Evolutionary conservation across 2,888 invertebrate species (phyloP).

Genomic region (Pristionchus mayeri): DNA sequence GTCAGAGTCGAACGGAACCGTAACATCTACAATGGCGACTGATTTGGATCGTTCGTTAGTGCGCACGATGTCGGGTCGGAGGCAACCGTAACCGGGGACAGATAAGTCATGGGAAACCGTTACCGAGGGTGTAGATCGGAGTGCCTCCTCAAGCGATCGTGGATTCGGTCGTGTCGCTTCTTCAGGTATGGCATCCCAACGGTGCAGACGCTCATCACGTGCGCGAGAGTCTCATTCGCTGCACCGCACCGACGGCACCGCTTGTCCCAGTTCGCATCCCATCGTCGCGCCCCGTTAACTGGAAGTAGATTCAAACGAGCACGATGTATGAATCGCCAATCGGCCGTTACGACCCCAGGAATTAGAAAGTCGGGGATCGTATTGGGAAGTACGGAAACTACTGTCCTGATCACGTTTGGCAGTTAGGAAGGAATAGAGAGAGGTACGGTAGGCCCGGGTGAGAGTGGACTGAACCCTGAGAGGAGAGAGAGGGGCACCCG

Average conservation of each 20-base stretch:
- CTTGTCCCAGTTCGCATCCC: neutral
- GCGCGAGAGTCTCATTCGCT: neutral
- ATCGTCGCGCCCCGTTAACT: neutral
- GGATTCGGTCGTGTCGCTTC: neutral
- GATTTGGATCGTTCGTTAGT: neutral
- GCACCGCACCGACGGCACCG: neutral
- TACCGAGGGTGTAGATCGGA: neutral
- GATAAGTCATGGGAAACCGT: neutral
- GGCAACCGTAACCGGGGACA: neutral
- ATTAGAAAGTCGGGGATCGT: neutral
- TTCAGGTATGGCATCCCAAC: neutral
- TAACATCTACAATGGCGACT: neutral
- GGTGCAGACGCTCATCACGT: neutral
- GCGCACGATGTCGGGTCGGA: neutral
- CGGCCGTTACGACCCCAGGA: neutral
- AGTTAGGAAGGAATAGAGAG: neutral
- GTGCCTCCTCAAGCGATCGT: neutral
- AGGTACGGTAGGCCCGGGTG: neutral
- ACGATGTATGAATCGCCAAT: slow-evolving; percentile 1
- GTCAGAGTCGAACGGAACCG: neutral
- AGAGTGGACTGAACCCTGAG: neutral
- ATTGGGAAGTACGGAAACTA: neutral
- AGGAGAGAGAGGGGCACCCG: neutral
- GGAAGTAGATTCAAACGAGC: slow-evolving; percentile 36
- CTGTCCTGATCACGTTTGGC: neutral